A percentile compares a stretch with the other conserved stretches of the same genome.
These are phyloP conservation scores for Aphis gossypii DNA, from an alignment of 1,140 invertebrate species.

Conservation along the genomic window DNA sequence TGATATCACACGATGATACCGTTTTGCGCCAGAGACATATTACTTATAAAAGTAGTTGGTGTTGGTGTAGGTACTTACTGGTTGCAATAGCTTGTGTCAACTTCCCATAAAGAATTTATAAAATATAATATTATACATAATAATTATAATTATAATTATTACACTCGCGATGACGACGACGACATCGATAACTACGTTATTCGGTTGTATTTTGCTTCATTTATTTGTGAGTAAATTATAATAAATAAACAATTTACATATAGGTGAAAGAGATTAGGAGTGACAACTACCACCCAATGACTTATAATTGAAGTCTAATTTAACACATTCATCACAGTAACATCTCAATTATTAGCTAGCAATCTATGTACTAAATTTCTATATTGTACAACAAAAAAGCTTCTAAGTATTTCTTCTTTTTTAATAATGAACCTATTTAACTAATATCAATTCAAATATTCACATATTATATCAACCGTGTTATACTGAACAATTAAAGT, in stretches of 20 bases:
- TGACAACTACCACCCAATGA: not conserved
- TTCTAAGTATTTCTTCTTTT: too few relatives aligned
- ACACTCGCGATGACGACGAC: not conserved
- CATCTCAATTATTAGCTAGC: too few relatives aligned
- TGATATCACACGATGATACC: not conserved
- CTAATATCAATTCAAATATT: too few relatives aligned
- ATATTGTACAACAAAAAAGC: too few relatives aligned
- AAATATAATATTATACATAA: not conserved
- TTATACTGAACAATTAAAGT: too few relatives aligned
- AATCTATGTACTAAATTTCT: too few relatives aligned
- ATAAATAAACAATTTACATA: not conserved
- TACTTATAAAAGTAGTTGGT: not conserved
- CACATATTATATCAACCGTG: too few relatives aligned
- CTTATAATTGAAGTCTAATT: too few relatives aligned
- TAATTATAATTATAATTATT: not conserved
- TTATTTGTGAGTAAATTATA: constrained; percentile 8
- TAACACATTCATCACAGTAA: too few relatives aligned
- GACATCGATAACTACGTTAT: not conserved
- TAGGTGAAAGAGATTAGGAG: not conserved
- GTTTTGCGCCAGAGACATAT: not conserved
- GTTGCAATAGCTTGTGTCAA: not conserved
- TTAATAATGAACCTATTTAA: too few relatives aligned
- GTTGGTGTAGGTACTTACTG: not conserved
- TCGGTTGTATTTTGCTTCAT: not conserved
- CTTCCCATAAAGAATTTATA: not conserved